phyloP scores from a whole-genome alignment of 2,797 vertebrate species.

The Ctenosaura bakeri region DNA sequence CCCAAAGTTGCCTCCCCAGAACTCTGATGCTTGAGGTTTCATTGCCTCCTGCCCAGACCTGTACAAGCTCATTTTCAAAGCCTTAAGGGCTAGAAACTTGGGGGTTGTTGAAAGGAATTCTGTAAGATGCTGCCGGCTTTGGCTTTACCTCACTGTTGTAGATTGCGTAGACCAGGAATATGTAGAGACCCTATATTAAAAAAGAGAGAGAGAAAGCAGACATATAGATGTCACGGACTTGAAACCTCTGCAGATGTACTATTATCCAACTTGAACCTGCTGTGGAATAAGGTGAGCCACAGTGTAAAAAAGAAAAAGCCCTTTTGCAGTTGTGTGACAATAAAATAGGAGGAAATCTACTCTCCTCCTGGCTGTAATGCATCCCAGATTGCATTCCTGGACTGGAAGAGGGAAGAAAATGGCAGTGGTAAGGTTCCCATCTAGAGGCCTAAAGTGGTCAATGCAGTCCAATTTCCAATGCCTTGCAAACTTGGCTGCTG shows the following conservation, averaged over 20 bases:
- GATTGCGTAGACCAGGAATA: conserved; percentile 92
- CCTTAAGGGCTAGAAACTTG: neutral
- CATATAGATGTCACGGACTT: too few relatives aligned
- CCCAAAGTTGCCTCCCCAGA: neutral
- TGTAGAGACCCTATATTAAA: conserved; percentile 87
- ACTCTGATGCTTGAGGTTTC: neutral
- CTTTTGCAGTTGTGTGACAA: too few relatives aligned
- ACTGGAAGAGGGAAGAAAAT: too few relatives aligned
- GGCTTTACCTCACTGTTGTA: conserved; percentile 91
- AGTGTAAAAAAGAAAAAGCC: too few relatives aligned
- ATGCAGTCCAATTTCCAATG: conserved; percentile 67
- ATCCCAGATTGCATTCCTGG: too few relatives aligned
- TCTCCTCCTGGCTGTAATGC: too few relatives aligned
- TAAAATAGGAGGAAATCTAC: too few relatives aligned
- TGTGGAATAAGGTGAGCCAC: too few relatives aligned
- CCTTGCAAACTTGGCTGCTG: conserved; percentile 72
- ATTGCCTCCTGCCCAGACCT: neutral
- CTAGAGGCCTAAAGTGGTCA: conserved; percentile 78
- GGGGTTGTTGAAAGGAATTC: too few relatives aligned
- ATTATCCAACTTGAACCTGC: too few relatives aligned
- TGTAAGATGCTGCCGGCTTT: rapidly evolving
- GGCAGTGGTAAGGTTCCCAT: neutral
- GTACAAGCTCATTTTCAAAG: neutral
- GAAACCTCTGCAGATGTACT: neutral
- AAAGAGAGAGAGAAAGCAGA: neutral